These are phyloP conservation scores for Salvelinus sp. DNA, from an alignment of 2,113 vertebrate species.

Conservation along the genomic window DNA sequence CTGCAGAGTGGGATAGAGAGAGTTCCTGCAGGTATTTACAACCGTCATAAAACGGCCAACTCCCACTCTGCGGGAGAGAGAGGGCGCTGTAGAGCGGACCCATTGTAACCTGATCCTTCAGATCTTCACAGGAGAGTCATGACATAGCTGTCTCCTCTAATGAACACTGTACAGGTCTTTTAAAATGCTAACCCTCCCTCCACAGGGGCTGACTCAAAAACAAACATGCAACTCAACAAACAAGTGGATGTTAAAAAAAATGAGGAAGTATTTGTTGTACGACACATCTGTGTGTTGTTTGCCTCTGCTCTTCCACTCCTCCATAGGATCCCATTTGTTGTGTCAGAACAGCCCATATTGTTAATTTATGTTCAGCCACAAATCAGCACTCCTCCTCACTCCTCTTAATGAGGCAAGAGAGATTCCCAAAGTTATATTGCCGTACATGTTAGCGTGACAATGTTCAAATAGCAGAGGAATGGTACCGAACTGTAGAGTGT, in stretches of 20 bases:
- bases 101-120: too few species aligned
- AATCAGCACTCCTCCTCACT: background rate
- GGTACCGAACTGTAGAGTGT: background rate
- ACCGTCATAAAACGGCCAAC: too few species aligned
- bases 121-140: too few species aligned
- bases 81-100: too few species aligned
- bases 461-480: background rate
- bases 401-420: background rate
- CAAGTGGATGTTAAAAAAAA: constrained; percentile 10
- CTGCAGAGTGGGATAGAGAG: too few species aligned
- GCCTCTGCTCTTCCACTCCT: constrained; percentile 23
- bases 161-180: constrained; percentile 8
- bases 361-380: background rate
- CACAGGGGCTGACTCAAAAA: constrained; percentile 28
- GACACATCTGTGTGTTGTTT: constrained; percentile 45
- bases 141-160: constrained; percentile 9
- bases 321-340: constrained; percentile 38
- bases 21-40: too few species aligned
- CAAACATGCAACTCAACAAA: constrained; percentile 47
- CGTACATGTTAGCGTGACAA: background rate
- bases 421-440: background rate
- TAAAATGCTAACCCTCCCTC: constrained; percentile 1
- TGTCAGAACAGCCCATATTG: background rate
- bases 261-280: background rate
- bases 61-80: too few species aligned